phyloP scores from a whole-genome alignment of 1,140 invertebrate genomes.

The Dendrolimus punctatus region DNA sequence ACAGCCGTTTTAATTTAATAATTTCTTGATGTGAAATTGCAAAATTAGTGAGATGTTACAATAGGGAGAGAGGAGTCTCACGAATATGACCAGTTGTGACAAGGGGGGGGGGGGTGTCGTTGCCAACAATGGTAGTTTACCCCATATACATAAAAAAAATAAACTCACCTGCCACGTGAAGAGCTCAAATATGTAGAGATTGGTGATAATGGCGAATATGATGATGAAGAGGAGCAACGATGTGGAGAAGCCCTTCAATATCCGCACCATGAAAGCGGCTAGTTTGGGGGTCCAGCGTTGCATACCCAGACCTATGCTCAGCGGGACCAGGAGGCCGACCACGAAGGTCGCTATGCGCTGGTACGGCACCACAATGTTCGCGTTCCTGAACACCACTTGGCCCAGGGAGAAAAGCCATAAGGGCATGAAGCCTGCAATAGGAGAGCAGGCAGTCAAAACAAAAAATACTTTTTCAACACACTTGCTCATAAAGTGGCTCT shows the following conservation, averaged over 20 bases:
- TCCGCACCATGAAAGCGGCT: slow-evolving; percentile 80
- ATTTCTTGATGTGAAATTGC: no score
- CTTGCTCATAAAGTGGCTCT: no score
- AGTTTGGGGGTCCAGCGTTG: slow-evolving; percentile 79
- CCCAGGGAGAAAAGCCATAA: slow-evolving; percentile 97
- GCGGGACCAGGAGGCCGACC: slow-evolving; percentile 85
- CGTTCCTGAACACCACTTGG: slow-evolving; percentile 81
- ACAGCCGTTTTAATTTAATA: no score
- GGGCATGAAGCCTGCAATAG: slow-evolving; percentile 88
- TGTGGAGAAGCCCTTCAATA: slow-evolving; percentile 90
- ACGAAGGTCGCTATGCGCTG: slow-evolving; percentile 83
- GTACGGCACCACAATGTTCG: slow-evolving; percentile 86
- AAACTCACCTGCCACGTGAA: slow-evolving; percentile 88
- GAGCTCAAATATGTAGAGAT: slow-evolving; percentile 91
- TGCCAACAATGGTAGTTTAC: no score
- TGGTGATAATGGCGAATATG: slow-evolving; percentile 92
- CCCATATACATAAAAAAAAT: background rate
- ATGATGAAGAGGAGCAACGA: slow-evolving; percentile 91
- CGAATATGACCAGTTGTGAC: no score
- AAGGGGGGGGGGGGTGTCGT: no score
- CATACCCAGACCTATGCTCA: slow-evolving; percentile 85
- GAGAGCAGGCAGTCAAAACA: slow-evolving; percentile 5
- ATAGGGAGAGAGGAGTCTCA: no score
- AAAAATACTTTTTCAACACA: background rate
- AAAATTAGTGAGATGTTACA: no score